phyloP scores from a whole-genome alignment of 2,797 vertebrate genomes.

The Gymnothorax javanicus region DNA sequence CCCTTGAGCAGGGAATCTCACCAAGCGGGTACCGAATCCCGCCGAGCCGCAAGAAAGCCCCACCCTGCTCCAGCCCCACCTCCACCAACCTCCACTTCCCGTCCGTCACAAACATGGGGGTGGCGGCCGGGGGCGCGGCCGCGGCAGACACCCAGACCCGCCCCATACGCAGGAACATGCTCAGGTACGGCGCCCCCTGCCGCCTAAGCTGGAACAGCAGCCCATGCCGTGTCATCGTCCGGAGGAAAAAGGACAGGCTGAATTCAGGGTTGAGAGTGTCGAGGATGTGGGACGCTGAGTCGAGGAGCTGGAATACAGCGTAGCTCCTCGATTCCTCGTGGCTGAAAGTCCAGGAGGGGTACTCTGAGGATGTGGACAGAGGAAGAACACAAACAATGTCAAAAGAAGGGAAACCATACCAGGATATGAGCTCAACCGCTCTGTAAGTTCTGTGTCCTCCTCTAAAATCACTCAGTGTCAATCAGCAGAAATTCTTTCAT shows the following conservation, averaged over 20 bases:
- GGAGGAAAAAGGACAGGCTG: conserved; percentile 84
- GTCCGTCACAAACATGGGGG: conserved; percentile 70
- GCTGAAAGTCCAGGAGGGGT: conserved; percentile 82
- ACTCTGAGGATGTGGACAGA: conserved; percentile 68
- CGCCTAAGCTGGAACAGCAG: conserved; percentile 82
- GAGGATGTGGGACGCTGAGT: conserved; percentile 49
- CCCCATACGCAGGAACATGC: conserved; percentile 76
- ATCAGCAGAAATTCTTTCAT: no score
- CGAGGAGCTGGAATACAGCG: conserved; percentile 69
- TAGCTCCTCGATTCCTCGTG: conserved; percentile 77
- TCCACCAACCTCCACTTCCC: conserved; percentile 76
- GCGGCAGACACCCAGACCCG: conserved; percentile 67
- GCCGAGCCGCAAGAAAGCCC: conserved; percentile 62
- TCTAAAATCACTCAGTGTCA: neutral
- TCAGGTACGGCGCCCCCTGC: conserved; percentile 66
- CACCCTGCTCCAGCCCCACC: conserved; percentile 68
- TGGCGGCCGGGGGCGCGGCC: conserved; percentile 44
- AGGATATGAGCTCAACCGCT: neutral
- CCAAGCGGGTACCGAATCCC: conserved; percentile 65
- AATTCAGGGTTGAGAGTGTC: conserved; percentile 71
- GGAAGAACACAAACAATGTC: neutral
- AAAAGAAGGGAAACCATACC: neutral
- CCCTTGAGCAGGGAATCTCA: conserved; percentile 55
- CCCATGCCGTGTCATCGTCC: conserved; percentile 76
- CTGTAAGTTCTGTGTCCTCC: neutral